Conservation (phyloP, 2,888 invertebrate genomes). For the Altica lythri region DNA sequence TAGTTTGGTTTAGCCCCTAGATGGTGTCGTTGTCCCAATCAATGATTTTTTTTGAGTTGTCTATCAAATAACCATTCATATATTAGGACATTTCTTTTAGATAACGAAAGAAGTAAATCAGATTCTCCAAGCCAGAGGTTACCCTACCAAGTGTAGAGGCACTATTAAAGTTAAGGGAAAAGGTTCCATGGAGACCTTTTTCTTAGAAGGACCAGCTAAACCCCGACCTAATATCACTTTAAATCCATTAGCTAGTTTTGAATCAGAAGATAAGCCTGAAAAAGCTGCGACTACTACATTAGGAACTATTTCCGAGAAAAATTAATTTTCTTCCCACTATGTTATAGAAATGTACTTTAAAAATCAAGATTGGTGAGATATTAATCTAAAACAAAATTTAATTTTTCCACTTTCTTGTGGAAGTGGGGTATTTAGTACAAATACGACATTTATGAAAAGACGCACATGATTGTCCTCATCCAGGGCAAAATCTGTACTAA, state of each 20-base stretch:
- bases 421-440: too few relatives aligned
- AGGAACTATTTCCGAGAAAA: slow-evolving; percentile 49
- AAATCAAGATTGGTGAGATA: slow-evolving; percentile 14
- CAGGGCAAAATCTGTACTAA: too few relatives aligned
- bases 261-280: slow-evolving; percentile 33
- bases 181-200: slow-evolving; percentile 92
- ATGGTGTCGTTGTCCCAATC: too few relatives aligned
- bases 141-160: slow-evolving; percentile 82
- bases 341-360: neutral
- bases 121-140: slow-evolving; percentile 77
- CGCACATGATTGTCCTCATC: too few relatives aligned
- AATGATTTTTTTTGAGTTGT: too few relatives aligned
- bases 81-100: slow-evolving; percentile 61
- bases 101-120: slow-evolving; percentile 89
- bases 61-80: too few relatives aligned
- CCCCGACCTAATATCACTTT: slow-evolving; percentile 52
- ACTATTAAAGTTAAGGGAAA: slow-evolving; percentile 92
- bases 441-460: too few relatives aligned
- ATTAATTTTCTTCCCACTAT: slow-evolving; percentile 28
- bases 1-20: too few relatives aligned
- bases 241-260: slow-evolving; percentile 51
- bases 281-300: slow-evolving; percentile 40
- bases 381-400: slow-evolving; percentile 6
- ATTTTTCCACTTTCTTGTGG: neutral
- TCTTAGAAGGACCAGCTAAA: slow-evolving; percentile 61